These are phyloP conservation scores for Glareola pratincola DNA, from an alignment of 2,113 vertebrate species.

Conservation along the genomic window DNA sequence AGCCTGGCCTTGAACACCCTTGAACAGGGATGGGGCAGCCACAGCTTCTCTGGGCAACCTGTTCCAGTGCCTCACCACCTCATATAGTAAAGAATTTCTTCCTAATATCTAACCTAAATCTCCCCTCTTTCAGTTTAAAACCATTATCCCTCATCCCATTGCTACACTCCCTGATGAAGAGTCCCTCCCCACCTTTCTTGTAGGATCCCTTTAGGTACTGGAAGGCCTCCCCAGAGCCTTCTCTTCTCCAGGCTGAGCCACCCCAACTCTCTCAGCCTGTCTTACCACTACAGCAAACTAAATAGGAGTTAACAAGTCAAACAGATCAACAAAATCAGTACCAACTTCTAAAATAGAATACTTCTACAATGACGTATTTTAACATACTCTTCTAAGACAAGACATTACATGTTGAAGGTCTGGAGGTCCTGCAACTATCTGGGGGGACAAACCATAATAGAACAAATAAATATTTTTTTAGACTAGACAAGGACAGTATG, in stretches of 20 bases:
- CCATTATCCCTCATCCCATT: not conserved
- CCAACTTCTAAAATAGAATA: not conserved
- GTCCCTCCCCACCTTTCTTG: not conserved
- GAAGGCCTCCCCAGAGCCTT: not conserved
- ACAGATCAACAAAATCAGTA: not conserved
- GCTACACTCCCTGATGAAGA: not conserved
- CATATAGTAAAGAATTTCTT: not conserved
- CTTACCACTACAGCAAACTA: not conserved
- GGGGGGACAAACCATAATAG: not conserved
- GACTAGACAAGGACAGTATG: not conserved
- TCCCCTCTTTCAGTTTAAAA: not conserved
- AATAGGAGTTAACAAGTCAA: not conserved
- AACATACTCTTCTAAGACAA: not conserved
- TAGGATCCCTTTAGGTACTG: not conserved
- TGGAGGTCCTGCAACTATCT: not conserved
- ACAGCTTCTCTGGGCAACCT: not conserved
- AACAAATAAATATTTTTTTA: not conserved
- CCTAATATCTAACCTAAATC: not conserved
- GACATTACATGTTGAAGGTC: not conserved
- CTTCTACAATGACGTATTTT: not conserved
- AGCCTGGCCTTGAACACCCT: not conserved
- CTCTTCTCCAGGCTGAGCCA: not conserved
- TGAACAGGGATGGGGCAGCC: not conserved
- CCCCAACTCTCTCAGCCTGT: not conserved
- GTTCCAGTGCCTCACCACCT: not conserved